Conservation (phyloP, 2,113 vertebrate genomes). For the Ctenodactylus gundi region DNA sequence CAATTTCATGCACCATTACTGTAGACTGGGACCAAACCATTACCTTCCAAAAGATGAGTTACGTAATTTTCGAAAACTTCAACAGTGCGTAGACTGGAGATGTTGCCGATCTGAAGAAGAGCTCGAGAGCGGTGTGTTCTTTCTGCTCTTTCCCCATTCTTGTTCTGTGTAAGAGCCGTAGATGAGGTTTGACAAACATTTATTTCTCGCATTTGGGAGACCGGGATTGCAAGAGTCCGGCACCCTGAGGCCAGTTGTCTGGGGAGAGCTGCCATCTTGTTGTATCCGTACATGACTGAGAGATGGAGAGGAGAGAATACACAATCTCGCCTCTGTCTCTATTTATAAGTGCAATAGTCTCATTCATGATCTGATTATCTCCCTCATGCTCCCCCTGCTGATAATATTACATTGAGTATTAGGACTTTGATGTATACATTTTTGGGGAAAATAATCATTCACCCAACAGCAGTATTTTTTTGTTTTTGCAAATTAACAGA, state of each 20-base stretch:
- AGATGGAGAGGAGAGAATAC: neutral
- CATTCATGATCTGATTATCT: neutral
- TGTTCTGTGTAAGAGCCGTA: too few relatives aligned
- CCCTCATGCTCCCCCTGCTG: neutral
- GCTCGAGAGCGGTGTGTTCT: neutral
- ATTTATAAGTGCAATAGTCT: neutral
- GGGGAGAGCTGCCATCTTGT: neutral
- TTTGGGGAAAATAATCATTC: neutral
- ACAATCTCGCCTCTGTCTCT: neutral
- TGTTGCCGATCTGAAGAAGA: neutral
- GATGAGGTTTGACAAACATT: neutral
- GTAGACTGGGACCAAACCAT: too few relatives aligned
- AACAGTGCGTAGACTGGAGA: neutral
- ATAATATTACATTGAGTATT: neutral
- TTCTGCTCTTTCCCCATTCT: neutral
- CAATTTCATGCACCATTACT: neutral
- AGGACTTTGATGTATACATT: neutral
- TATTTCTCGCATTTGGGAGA: neutral
- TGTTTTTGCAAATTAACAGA: neutral
- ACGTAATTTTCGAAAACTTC: neutral
- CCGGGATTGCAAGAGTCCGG: neutral
- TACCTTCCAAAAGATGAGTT: neutral
- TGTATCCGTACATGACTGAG: neutral
- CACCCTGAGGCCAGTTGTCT: neutral
- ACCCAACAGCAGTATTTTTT: neutral